Percentiles rank a stretch among this genome's conserved stretches.
These are phyloP conservation scores for Pelobates fuscus DNA, from an alignment of 2,113 vertebrate species.

Conservation along the genomic window DNA sequence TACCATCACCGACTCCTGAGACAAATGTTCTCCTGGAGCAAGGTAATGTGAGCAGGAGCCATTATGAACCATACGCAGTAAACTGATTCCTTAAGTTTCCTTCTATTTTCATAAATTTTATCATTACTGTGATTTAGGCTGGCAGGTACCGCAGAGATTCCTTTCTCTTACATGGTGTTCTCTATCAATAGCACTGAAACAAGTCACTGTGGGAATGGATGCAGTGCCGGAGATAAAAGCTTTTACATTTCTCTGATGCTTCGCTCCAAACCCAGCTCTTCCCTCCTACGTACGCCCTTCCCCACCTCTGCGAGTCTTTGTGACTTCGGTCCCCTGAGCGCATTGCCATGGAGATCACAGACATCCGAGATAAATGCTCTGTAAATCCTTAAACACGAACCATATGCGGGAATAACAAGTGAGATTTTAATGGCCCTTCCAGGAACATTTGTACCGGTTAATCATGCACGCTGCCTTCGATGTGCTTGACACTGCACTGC, in stretches of 20 bases:
- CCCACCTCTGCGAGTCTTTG: neutral
- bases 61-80: slow-evolving; percentile 26
- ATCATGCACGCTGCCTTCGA: neutral
- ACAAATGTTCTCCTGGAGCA: neutral
- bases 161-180: neutral
- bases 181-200: neutral
- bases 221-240: slow-evolving; percentile 7
- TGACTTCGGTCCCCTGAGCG: neutral
- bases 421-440: neutral
- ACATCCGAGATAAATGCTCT: neutral
- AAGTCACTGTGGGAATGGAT: neutral
- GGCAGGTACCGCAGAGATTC: neutral
- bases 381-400: slow-evolving; percentile 6
- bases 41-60: slow-evolving; percentile 18
- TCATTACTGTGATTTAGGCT: slow-evolving; percentile 18
- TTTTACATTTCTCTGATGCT: neutral
- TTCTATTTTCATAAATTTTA: neutral
- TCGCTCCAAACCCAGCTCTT: neutral
- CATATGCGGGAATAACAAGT: neutral
- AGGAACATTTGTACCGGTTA: neutral
- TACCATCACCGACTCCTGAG: neutral
- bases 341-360: neutral
- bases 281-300: slow-evolving; percentile 9
- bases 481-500: neutral
- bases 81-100: slow-evolving; percentile 29